Evolutionary conservation across 1,140 invertebrate species (phyloP).

Genomic region (Trypoxylus dichotomus): DNA sequence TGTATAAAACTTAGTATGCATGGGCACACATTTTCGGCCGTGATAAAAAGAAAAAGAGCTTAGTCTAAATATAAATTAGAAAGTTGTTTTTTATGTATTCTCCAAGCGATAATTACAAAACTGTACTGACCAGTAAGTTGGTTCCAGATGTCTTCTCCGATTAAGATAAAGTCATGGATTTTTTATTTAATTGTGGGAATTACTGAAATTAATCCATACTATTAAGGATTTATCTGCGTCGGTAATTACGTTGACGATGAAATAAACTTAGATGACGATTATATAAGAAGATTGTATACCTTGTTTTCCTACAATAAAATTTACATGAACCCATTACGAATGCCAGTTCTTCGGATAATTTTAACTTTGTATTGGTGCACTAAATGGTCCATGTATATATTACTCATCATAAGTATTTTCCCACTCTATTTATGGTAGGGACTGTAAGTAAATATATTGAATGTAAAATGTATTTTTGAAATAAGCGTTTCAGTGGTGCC

Average conservation of each 20-base stretch:
- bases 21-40: not conserved
- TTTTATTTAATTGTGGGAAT: constrained; percentile 21
- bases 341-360: not conserved
- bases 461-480: too few relatives aligned
- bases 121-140: not conserved
- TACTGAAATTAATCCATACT: constrained; percentile 7
- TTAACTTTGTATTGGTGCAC: not conserved
- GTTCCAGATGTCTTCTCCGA: constrained; percentile 13
- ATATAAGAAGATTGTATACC: not conserved
- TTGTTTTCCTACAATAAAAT: constrained; percentile 7
- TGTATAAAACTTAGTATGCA: constrained; percentile 7
- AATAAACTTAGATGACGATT: constrained; percentile 17
- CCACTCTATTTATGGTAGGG: too few relatives aligned
- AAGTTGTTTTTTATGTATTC: constrained; percentile 4
- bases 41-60: not conserved
- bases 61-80: constrained; percentile 23
- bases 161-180: constrained; percentile 14
- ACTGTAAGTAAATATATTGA: too few relatives aligned
- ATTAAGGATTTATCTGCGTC: constrained; percentile 1
- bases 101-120: constrained; percentile 9
- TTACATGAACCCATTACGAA: not conserved
- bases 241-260: not conserved
- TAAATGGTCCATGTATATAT: not conserved
- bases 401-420: too few relatives aligned
- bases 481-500: too few relatives aligned